These are phyloP conservation scores for Rambutsinella grinnellia DNA, from an alignment of 2,888 invertebrate genomes.

Conservation along the genomic window DNA sequence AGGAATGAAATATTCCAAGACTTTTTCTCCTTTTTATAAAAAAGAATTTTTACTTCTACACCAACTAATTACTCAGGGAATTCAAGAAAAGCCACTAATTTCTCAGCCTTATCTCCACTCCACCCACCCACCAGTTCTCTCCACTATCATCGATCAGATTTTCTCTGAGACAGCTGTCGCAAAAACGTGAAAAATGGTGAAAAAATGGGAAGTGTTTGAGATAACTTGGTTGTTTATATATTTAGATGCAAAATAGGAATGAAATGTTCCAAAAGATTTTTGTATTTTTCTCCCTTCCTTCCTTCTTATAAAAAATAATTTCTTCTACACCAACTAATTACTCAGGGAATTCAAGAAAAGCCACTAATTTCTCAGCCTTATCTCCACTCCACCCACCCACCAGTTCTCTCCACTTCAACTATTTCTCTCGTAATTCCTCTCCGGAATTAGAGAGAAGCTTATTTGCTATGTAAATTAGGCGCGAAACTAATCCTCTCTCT, in stretches of 20 bases:
- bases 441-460: not conserved
- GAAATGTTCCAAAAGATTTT: too few species aligned
- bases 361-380: constrained; percentile 14
- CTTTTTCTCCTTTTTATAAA: not conserved
- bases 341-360: not conserved
- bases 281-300: not conserved
- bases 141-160: constrained; percentile 7
- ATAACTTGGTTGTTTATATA: too few species aligned
- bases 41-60: not conserved
- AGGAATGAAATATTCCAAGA: too few species aligned
- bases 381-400: constrained; percentile 17
- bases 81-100: constrained; percentile 15
- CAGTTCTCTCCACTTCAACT: not conserved
- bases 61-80: constrained; percentile 1
- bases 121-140: constrained; percentile 6
- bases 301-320: not conserved
- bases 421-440: not conserved
- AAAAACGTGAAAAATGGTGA: not conserved
- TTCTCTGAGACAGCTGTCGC: not conserved
- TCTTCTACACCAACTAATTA: constrained; percentile 10
- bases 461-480: constrained; percentile 44
- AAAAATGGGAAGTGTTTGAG: too few species aligned
- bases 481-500: constrained; percentile 31
- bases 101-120: constrained; percentile 10
- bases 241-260: too few species aligned